Conservation (phyloP, 1,140 invertebrate genomes). For the Phymastichus coffea region DNA sequence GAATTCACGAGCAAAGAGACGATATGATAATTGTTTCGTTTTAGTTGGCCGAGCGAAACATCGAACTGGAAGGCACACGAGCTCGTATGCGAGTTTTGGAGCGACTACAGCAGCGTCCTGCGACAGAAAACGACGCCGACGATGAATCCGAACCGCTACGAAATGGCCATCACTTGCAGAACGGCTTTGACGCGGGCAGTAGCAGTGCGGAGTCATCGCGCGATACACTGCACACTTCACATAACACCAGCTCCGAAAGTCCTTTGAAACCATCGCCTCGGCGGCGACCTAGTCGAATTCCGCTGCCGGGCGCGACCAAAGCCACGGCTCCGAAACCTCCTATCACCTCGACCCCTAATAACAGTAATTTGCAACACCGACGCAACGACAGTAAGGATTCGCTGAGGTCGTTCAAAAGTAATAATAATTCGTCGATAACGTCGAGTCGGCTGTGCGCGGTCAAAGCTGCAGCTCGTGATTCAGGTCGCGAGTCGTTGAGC, state of each 20-base stretch:
- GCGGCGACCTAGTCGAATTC: slow-evolving; percentile 69
- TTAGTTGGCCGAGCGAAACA: slow-evolving; percentile 77
- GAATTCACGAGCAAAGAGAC: too few relatives aligned
- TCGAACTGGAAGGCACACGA: slow-evolving; percentile 77
- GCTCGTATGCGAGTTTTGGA: slow-evolving; percentile 73
- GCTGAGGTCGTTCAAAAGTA: slow-evolving; percentile 50
- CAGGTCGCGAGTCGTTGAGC: slow-evolving; percentile 63
- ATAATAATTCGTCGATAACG: slow-evolving; percentile 20
- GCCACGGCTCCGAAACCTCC: slow-evolving; percentile 61
- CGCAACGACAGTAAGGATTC: slow-evolving; percentile 63
- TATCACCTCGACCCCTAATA: slow-evolving; percentile 60
- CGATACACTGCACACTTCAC: not conserved
- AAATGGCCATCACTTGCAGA: slow-evolving; percentile 48
- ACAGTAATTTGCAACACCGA: slow-evolving; percentile 50
- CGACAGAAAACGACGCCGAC: slow-evolving; percentile 46
- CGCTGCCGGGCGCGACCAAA: slow-evolving; percentile 61
- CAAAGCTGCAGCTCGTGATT: slow-evolving; percentile 42
- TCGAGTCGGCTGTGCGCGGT: slow-evolving; percentile 40
- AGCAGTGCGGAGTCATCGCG: slow-evolving; percentile 7
- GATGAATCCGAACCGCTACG: slow-evolving; percentile 49
- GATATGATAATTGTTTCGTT: slow-evolving; percentile 19
- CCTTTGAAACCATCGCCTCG: slow-evolving; percentile 56
- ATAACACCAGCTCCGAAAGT: not conserved
- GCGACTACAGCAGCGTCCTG: slow-evolving; percentile 47
- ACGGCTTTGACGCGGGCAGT: slow-evolving; percentile 26